phyloP scores from a whole-genome alignment of 1,140 invertebrate species.

The Drosophila nasuta region DNA sequence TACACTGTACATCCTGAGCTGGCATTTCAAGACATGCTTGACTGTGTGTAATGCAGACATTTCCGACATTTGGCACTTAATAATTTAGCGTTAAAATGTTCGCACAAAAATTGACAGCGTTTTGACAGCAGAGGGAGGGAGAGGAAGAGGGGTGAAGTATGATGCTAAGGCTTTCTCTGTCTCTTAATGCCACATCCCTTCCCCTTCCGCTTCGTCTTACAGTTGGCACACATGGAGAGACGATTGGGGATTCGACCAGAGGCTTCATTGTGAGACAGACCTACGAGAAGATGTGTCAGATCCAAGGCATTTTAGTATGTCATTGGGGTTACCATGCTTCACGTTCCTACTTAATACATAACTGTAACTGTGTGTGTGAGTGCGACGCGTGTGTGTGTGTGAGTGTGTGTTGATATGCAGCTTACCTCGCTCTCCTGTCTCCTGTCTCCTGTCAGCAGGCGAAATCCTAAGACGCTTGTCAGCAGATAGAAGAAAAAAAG shows the following conservation, averaged over 20 bases:
- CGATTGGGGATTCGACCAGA: constrained; percentile 23
- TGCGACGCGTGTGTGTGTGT: constrained; percentile 7
- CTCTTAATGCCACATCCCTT: constrained; percentile 18
- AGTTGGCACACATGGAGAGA: neutral
- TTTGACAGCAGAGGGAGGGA: constrained; percentile 41
- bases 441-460: constrained; percentile 46
- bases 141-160: neutral
- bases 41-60: constrained; percentile 39
- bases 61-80: constrained; percentile 61
- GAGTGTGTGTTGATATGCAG: constrained; percentile 37
- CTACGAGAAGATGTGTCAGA: constrained; percentile 37
- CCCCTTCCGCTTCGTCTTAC: no score
- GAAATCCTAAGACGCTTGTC: constrained; percentile 55
- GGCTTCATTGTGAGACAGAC: constrained; percentile 41
- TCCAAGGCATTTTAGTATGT: constrained; percentile 54
- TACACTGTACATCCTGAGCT: neutral
- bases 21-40: constrained; percentile 6
- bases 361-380: constrained; percentile 9
- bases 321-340: constrained; percentile 51
- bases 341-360: constrained; percentile 49
- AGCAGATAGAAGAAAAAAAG: constrained; percentile 16
- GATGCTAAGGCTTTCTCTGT: constrained; percentile 26
- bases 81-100: constrained; percentile 61
- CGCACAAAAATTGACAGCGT: constrained; percentile 55
- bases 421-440: constrained; percentile 52